These are phyloP conservation scores for Megalopta genalis DNA, from an alignment of 1,140 invertebrate genomes.

Conservation along the genomic window DNA sequence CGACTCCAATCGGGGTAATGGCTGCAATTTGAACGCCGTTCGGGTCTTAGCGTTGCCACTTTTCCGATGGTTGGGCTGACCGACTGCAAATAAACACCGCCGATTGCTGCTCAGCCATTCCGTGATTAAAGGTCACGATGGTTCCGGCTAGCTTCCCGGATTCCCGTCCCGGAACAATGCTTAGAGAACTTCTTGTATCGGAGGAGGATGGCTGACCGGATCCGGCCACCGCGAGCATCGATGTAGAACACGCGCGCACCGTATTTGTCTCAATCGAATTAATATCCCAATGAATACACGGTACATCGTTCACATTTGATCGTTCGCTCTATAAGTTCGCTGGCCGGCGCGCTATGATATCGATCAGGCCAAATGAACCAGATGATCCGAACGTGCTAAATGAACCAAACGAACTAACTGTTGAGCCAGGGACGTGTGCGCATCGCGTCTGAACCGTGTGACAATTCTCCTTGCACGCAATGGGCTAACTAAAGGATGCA, in stretches of 20 bases:
- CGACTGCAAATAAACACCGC: conserved; percentile 1
- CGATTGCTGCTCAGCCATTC: conserved; percentile 1
- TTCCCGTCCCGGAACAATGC: background rate
- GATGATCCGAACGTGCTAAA: no score
- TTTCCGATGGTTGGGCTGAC: background rate
- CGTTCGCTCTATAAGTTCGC: no score
- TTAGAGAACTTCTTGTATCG: background rate
- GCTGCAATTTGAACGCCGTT: conserved; percentile 18
- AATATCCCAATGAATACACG: no score
- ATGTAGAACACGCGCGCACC: background rate
- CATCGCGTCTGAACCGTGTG: no score
- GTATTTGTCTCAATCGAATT: no score
- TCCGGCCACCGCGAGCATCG: background rate
- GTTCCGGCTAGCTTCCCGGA: background rate
- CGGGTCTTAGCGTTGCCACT: background rate
- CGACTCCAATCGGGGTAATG: conserved; percentile 28
- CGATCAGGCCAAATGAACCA: no score
- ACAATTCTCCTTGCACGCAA: no score
- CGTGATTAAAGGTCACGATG: conserved; percentile 16
- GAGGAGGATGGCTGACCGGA: background rate
- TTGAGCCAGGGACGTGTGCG: no score
- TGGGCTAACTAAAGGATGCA: no score
- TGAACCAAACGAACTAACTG: no score
- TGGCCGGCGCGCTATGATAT: no score
- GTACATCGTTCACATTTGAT: no score